phyloP scores from a whole-genome alignment of 2,888 invertebrate species.

The Caenorhabditis uteleia region DNA sequence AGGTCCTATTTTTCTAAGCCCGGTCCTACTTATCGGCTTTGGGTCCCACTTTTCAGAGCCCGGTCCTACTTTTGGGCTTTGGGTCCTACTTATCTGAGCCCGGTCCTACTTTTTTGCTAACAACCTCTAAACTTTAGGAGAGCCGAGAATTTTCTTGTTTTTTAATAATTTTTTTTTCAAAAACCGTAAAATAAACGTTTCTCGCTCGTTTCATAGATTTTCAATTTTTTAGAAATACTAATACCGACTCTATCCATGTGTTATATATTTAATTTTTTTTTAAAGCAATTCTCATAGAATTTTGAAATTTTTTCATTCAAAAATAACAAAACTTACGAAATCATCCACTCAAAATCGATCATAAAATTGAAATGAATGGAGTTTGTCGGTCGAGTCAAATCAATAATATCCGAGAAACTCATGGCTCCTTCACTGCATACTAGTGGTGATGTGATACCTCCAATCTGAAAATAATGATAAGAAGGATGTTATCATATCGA shows the following conservation, averaged over 20 bases:
- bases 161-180: no score
- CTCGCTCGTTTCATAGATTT: background rate
- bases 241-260: background rate
- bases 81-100: no score
- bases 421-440: conserved; percentile 9
- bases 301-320: background rate
- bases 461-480: conserved; percentile 14
- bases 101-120: no score
- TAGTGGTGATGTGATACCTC: conserved; percentile 22
- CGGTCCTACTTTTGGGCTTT: no score
- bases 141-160: background rate
- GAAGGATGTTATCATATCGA: background rate
- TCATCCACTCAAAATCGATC: conserved; percentile 53
- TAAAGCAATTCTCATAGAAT: background rate
- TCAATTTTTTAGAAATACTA: background rate
- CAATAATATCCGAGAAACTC: conserved; percentile 37
- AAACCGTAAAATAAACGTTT: no score
- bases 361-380: conserved; percentile 62
- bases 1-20: no score
- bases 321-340: conserved; percentile 36
- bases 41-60: no score
- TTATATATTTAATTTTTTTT: no score
- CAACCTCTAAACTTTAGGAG: no score
- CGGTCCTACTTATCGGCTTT: no score
- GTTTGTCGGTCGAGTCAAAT: conserved; percentile 41